phyloP scores from a whole-genome alignment of 2,113 vertebrate genomes.

The Dromas ardeola region DNA sequence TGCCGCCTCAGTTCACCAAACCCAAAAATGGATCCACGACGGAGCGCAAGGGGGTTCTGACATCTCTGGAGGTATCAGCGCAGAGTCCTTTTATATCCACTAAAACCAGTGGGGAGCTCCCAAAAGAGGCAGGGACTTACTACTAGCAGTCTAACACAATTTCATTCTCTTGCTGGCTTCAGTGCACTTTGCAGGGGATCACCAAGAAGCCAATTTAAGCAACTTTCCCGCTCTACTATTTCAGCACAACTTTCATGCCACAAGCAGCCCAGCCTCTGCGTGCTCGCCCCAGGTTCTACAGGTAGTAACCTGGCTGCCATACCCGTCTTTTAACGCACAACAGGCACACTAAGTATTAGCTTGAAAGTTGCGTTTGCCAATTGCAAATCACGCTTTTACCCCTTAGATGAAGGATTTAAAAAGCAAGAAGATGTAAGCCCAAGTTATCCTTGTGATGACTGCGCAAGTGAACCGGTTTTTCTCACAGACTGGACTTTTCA shows the following conservation, averaged over 20 bases:
- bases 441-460: background rate
- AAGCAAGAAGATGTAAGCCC: background rate
- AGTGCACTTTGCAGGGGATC: background rate
- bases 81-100: background rate
- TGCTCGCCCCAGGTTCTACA: background rate
- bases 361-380: background rate
- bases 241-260: background rate
- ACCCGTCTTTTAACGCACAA: background rate
- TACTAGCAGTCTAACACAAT: background rate
- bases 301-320: background rate
- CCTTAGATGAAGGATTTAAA: background rate
- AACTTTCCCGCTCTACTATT: conserved; percentile 12
- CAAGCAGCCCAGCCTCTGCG: background rate
- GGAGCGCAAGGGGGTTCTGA: background rate
- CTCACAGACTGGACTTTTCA: conserved; percentile 42
- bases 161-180: background rate
- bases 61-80: background rate
- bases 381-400: background rate
- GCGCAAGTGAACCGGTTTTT: background rate
- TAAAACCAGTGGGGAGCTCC: background rate
- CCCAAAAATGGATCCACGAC: background rate
- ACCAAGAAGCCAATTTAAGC: conserved; percentile 15
- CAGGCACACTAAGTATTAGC: background rate
- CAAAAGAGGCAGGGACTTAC: background rate
- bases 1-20: background rate